Conservation (phyloP, 1,140 invertebrate species). For the Hyles vespertilio region DNA sequence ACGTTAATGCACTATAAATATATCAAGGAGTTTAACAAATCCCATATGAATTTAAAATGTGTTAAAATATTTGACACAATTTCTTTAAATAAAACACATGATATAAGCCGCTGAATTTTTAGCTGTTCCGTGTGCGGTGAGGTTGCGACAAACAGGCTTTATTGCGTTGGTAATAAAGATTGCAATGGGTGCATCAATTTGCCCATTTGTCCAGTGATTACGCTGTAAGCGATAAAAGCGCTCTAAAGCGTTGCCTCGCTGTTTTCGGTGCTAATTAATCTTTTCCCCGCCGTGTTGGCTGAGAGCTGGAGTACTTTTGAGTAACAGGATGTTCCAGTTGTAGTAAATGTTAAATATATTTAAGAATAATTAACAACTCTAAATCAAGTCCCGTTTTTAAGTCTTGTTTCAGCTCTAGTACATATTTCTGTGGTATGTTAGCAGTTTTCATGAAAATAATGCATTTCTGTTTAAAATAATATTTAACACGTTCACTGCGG, state of each 20-base stretch:
- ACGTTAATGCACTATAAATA: not conserved
- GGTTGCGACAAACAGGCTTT: not conserved
- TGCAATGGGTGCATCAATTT: constrained; percentile 1
- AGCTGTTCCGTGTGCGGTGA: no score
- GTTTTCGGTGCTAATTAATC: constrained; percentile 69
- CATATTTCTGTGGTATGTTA: no score
- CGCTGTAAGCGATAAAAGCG: constrained; percentile 30
- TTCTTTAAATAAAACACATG: constrained; percentile 9
- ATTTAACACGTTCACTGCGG: no score
- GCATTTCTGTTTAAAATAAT: no score
- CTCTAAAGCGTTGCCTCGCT: constrained; percentile 53
- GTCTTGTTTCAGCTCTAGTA: no score
- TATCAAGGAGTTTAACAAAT: no score
- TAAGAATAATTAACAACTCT: no score
- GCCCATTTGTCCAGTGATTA: constrained; percentile 11
- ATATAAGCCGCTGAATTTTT: no score
- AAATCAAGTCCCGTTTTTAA: no score
- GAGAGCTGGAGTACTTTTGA: not conserved
- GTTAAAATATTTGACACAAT: constrained; percentile 7
- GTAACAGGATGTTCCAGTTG: no score
- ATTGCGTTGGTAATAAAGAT: not conserved
- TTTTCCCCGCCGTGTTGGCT: constrained; percentile 36
- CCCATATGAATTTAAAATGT: not conserved
- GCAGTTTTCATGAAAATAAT: no score
- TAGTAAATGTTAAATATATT: no score